These are phyloP conservation scores for Trissolcus basalis DNA, from an alignment of 1,140 invertebrate species.

Conservation along the genomic window DNA sequence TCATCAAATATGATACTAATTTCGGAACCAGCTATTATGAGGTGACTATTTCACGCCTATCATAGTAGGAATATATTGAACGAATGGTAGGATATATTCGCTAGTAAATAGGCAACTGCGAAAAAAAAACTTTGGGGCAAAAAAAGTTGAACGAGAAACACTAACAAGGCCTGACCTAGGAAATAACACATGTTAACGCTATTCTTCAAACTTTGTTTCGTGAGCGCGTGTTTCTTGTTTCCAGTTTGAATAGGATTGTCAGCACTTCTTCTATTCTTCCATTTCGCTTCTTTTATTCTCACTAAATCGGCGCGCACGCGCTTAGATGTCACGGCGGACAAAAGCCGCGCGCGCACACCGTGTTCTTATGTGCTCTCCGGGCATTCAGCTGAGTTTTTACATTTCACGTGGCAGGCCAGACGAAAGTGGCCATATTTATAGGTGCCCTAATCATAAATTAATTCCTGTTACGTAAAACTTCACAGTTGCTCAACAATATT, in stretches of 20 bases:
- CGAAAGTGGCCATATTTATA: slow-evolving; percentile 36
- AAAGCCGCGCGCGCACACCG: slow-evolving; percentile 38
- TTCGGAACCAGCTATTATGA: too few relatives aligned
- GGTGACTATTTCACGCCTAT: slow-evolving; percentile 14
- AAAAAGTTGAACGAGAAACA: slow-evolving; percentile 31
- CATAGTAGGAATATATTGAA: slow-evolving; percentile 18
- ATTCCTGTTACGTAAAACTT: slow-evolving; percentile 5
- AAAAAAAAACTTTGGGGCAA: slow-evolving; percentile 15
- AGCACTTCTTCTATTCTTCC: slow-evolving; percentile 51
- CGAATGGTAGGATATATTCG: slow-evolving; percentile 29
- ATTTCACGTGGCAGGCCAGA: slow-evolving; percentile 46
- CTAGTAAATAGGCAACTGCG: slow-evolving; percentile 44
- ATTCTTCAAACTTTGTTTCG: slow-evolving; percentile 55
- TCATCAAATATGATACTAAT: slow-evolving; percentile 11
- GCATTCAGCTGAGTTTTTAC: slow-evolving; percentile 46
- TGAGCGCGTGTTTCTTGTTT: slow-evolving; percentile 58
- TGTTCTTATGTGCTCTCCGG: slow-evolving; percentile 27
- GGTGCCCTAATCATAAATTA: slow-evolving; percentile 41
- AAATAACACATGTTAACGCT: slow-evolving; percentile 51
- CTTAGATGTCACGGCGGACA: slow-evolving; percentile 53
- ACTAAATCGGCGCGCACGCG: slow-evolving; percentile 57
- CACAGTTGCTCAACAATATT: not conserved
- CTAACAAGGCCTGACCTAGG: slow-evolving; percentile 55
- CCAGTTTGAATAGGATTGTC: slow-evolving; percentile 59
- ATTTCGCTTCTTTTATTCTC: slow-evolving; percentile 57